A percentile compares a stretch with the other conserved stretches of the same genome.
Conservation (phyloP, 2,888 invertebrate species). For the Acrobasis suavella region DNA sequence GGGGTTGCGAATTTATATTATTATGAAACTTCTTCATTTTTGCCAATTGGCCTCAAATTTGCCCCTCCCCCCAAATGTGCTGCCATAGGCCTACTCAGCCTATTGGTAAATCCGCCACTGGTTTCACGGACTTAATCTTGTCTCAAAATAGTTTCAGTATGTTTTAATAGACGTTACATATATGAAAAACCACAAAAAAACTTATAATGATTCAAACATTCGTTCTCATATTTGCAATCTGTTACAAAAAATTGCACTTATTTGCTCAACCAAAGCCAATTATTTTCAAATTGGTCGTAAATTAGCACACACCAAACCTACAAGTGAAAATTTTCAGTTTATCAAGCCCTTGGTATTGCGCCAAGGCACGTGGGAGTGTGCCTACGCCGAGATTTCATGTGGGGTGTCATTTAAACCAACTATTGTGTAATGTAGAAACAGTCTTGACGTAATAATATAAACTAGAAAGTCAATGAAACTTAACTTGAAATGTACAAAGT, state of each 20-base stretch:
- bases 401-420: constrained; percentile 3
- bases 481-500: not conserved
- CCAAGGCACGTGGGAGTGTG: not conserved
- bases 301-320: not conserved
- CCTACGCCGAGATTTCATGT: not conserved
- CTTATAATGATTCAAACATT: too few relatives aligned
- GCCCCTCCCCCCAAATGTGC: too few relatives aligned
- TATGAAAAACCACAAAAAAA: too few relatives aligned
- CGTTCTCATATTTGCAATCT: too few relatives aligned
- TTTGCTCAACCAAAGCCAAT: not conserved
- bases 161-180: too few relatives aligned
- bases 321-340: constrained; percentile 5
- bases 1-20: too few relatives aligned
- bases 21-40: too few relatives aligned
- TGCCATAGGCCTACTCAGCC: too few relatives aligned
- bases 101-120: too few relatives aligned
- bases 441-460: not conserved
- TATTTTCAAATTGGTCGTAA: not conserved
- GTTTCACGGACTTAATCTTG: too few relatives aligned
- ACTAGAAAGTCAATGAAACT: not conserved
- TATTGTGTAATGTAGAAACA: constrained; percentile 8
- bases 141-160: too few relatives aligned
- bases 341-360: not conserved
- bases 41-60: too few relatives aligned
- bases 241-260: not conserved